Percentiles rank a stretch among this genome's conserved stretches.
Conservation (phyloP, 2,113 vertebrate genomes). For the Patagioenas fasciata region DNA sequence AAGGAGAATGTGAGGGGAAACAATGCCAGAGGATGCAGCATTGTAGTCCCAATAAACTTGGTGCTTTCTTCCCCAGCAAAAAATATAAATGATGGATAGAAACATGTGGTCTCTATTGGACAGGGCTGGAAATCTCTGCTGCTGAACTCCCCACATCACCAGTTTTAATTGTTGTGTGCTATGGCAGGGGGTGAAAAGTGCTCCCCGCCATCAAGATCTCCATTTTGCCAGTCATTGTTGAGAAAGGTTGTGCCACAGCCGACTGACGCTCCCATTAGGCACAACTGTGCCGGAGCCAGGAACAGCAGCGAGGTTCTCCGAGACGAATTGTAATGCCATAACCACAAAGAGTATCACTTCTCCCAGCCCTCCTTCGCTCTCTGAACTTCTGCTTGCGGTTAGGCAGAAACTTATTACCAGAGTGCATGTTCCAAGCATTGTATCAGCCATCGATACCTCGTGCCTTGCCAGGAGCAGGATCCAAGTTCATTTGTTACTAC, state of each 20-base stretch:
- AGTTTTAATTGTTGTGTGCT: conserved; percentile 2
- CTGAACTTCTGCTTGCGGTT: background rate
- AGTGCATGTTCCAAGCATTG: conserved; percentile 40
- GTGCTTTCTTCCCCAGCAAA: background rate
- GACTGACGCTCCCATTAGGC: background rate
- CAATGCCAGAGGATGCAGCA: conserved; percentile 25
- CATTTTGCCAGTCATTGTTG: conserved; percentile 51
- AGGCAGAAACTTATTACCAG: conserved; percentile 7
- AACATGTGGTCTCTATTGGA: conserved; percentile 39
- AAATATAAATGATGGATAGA: conserved; percentile 25
- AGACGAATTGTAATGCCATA: background rate
- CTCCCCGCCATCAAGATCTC: background rate
- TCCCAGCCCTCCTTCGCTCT: background rate
- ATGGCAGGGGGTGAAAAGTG: background rate
- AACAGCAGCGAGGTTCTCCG: background rate
- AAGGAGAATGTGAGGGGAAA: background rate
- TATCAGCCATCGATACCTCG: conserved; percentile 19
- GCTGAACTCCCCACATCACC: background rate
- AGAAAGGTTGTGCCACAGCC: background rate
- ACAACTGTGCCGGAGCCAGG: background rate
- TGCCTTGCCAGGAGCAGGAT: conserved; percentile 22
- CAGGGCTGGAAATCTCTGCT: conserved; percentile 29
- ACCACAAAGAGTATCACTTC: conserved; percentile 8
- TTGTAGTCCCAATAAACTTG: conserved; percentile 9
- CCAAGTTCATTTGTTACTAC: conserved; percentile 58